These are phyloP conservation scores for Physella acuta DNA, from an alignment of 1,140 invertebrate species.

Conservation along the genomic window DNA sequence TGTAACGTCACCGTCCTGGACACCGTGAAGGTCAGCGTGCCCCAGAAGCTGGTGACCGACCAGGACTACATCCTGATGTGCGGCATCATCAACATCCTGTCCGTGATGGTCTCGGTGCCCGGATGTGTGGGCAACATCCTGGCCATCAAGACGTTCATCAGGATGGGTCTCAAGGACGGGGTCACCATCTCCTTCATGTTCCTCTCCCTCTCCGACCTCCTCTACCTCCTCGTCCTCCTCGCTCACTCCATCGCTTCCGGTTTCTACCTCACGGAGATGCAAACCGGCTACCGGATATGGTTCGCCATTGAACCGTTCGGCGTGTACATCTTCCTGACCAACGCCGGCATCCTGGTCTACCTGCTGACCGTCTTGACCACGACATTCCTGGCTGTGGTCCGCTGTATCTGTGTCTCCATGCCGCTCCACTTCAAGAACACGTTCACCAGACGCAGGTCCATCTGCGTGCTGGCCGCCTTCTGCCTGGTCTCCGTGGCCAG, in stretches of 20 bases:
- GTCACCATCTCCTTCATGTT: too few species aligned
- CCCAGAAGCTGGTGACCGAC: too few species aligned
- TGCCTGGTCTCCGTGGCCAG: not conserved
- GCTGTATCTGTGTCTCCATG: constrained; percentile 14
- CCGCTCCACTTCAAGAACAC: not conserved
- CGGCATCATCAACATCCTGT: too few species aligned
- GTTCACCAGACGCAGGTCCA: not conserved
- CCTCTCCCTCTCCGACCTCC: not conserved
- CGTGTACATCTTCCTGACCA: not conserved
- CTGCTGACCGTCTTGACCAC: not conserved
- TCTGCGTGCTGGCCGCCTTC: not conserved
- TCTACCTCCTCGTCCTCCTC: not conserved
- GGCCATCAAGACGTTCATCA: too few species aligned
- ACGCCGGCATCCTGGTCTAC: not conserved
- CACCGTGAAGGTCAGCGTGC: too few species aligned
- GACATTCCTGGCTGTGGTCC: not conserved
- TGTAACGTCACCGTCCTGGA: too few species aligned
- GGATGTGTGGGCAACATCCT: too few species aligned
- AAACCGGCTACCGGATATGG: not conserved
- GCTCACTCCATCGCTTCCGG: too few species aligned
- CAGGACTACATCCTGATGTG: too few species aligned
- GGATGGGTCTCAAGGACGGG: too few species aligned
- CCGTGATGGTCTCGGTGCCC: too few species aligned
- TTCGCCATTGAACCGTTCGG: not conserved
- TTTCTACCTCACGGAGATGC: not conserved